Conservation (phyloP, 1,140 invertebrate genomes). For the Carposina sasakii region DNA sequence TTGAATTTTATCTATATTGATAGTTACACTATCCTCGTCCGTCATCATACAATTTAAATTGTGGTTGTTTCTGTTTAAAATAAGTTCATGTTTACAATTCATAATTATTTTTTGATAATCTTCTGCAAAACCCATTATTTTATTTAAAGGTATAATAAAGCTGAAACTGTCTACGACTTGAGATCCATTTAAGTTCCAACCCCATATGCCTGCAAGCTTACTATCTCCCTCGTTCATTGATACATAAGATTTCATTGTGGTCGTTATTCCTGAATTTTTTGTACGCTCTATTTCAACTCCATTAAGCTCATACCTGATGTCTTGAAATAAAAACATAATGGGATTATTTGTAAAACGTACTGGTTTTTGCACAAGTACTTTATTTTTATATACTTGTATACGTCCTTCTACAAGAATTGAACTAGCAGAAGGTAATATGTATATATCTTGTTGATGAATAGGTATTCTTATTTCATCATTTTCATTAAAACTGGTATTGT, state of each 20-base stretch:
- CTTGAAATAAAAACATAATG: conserved; percentile 55
- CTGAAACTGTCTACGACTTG: conserved; percentile 37
- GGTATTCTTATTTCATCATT: conserved; percentile 26
- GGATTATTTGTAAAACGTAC: conserved; percentile 44
- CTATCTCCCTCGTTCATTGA: conserved; percentile 15
- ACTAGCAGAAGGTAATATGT: conserved; percentile 37
- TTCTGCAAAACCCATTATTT: conserved; percentile 62
- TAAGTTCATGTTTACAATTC: conserved; percentile 62
- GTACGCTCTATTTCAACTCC: conserved; percentile 56
- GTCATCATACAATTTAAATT: conserved; percentile 24
- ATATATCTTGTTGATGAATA: conserved; percentile 44
- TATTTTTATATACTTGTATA: background rate
- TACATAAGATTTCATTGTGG: conserved; percentile 48
- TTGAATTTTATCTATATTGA: conserved; percentile 17
- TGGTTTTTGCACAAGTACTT: conserved; percentile 10
- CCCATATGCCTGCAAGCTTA: conserved; percentile 13
- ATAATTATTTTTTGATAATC: conserved; percentile 63
- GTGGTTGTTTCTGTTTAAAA: conserved; percentile 44
- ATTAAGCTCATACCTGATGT: conserved; percentile 64
- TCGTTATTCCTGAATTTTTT: conserved; percentile 51
- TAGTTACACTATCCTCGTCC: conserved; percentile 2
- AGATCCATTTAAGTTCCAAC: conserved; percentile 15
- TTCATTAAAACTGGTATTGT: conserved; percentile 2
- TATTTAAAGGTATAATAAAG: conserved; percentile 47
- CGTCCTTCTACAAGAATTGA: conserved; percentile 42